Conservation (phyloP, 2,888 invertebrate species). For the Apamea sordens region DNA sequence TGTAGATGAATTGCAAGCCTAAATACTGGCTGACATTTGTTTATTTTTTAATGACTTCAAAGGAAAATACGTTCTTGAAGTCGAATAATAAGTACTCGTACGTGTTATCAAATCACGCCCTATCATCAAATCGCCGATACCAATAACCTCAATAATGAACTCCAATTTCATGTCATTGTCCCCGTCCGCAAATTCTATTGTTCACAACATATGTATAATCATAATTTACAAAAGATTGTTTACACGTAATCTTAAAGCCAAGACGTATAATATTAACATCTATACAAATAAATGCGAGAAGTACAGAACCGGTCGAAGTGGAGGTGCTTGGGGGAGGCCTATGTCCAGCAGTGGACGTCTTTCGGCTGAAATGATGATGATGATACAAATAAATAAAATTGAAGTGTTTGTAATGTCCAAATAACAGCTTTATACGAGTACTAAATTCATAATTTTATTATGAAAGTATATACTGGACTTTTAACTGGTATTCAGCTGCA, state of each 20-base stretch:
- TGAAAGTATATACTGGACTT: background rate
- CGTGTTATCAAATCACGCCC: slow-evolving; percentile 29
- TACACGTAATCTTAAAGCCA: slow-evolving; percentile 21
- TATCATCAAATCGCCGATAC: slow-evolving; percentile 13
- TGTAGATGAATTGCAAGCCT: background rate
- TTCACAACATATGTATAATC: slow-evolving; percentile 39
- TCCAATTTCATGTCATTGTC: slow-evolving; percentile 28
- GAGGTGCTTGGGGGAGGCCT: too few relatives aligned
- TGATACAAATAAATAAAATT: too few relatives aligned
- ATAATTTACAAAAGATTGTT: slow-evolving; percentile 11
- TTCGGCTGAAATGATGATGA: too few relatives aligned
- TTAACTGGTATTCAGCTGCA: too few relatives aligned
- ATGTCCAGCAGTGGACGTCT: too few relatives aligned
- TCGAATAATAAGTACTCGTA: slow-evolving; percentile 11
- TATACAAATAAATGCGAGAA: background rate
- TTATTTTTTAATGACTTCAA: background rate
- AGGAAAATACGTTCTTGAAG: background rate
- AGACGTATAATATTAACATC: slow-evolving; percentile 3
- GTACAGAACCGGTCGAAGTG: too few relatives aligned
- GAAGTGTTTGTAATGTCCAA: too few relatives aligned
- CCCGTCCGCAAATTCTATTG: slow-evolving; percentile 46
- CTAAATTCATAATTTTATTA: background rate
- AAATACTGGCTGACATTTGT: background rate
- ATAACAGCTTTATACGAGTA: background rate
- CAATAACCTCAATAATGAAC: slow-evolving; percentile 47